phyloP scores from a whole-genome alignment of 2,888 invertebrate species.

The Xestoiulus laeticollis region DNA sequence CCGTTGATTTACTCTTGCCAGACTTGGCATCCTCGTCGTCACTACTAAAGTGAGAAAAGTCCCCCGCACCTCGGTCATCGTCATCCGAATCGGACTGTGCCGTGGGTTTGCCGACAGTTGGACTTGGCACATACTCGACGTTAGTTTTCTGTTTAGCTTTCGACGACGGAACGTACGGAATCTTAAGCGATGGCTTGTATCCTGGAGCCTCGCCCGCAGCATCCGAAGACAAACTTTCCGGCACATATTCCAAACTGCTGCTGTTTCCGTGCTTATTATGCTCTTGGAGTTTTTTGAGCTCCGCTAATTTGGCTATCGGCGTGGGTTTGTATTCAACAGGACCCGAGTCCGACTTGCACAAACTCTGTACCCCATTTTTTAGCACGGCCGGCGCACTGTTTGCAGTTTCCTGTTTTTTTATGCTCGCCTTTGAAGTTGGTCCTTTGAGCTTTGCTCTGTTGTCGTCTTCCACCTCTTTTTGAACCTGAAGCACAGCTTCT shows the following conservation, averaged over 20 bases:
- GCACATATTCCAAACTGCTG: slow-evolving; percentile 57
- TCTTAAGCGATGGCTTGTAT: slow-evolving; percentile 46
- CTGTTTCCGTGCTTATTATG: slow-evolving; percentile 38
- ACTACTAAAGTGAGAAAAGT: slow-evolving; percentile 47
- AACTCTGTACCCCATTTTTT: slow-evolving; percentile 59
- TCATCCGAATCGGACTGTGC: background rate
- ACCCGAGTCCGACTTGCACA: slow-evolving; percentile 58
- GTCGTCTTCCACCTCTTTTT: slow-evolving; percentile 54
- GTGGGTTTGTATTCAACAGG: slow-evolving; percentile 71
- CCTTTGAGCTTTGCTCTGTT: background rate
- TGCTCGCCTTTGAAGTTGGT: background rate
- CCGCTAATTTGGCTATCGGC: slow-evolving; percentile 68
- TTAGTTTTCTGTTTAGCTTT: background rate
- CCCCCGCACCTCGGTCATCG: background rate
- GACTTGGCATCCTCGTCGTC: slow-evolving; percentile 48
- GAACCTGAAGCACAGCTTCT: slow-evolving; percentile 54
- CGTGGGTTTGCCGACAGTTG: background rate
- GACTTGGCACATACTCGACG: slow-evolving; percentile 13
- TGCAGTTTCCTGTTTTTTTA: background rate
- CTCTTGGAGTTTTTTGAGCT: slow-evolving; percentile 66
- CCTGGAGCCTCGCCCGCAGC: background rate
- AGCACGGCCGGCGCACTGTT: background rate
- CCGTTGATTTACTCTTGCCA: background rate
- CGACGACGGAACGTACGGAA: background rate
- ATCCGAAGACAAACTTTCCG: slow-evolving; percentile 47